Evolutionary conservation across 2,888 invertebrate species (phyloP).

Genomic region (Leptura quadrifasciata): DNA sequence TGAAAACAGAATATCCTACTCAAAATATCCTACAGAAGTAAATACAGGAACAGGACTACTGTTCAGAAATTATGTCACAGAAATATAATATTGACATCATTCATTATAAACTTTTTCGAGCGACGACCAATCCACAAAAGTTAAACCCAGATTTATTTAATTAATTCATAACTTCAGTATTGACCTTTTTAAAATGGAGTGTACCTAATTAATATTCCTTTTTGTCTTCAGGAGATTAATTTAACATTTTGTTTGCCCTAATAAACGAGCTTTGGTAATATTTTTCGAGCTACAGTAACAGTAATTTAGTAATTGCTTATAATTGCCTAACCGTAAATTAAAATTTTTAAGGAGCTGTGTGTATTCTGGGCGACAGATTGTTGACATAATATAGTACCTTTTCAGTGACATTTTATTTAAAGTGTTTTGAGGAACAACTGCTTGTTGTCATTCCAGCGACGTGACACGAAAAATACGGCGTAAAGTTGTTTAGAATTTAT

Average conservation of each 20-base stretch:
- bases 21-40: too few relatives aligned
- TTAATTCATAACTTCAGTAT: too few relatives aligned
- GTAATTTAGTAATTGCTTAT: neutral
- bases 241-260: neutral
- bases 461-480: constrained; percentile 56
- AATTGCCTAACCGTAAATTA: neutral
- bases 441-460: constrained; percentile 53
- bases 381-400: constrained; percentile 37
- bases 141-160: too few relatives aligned
- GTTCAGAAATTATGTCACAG: too few relatives aligned
- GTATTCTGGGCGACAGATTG: constrained; percentile 12
- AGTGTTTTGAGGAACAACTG: constrained; percentile 54
- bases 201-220: too few relatives aligned
- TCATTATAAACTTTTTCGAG: too few relatives aligned
- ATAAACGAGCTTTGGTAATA: neutral
- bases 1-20: too few relatives aligned
- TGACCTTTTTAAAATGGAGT: too few relatives aligned
- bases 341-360: constrained; percentile 5
- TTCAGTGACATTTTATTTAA: constrained; percentile 45
- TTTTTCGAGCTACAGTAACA: neutral
- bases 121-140: too few relatives aligned
- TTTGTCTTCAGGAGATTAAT: too few relatives aligned
- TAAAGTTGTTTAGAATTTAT: constrained; percentile 64
- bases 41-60: too few relatives aligned
- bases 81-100: too few relatives aligned